Percentiles rank a stretch among this genome's conserved stretches.
Conservation (phyloP, 2,888 invertebrate genomes). For the Ophioninae sp. region DNA sequence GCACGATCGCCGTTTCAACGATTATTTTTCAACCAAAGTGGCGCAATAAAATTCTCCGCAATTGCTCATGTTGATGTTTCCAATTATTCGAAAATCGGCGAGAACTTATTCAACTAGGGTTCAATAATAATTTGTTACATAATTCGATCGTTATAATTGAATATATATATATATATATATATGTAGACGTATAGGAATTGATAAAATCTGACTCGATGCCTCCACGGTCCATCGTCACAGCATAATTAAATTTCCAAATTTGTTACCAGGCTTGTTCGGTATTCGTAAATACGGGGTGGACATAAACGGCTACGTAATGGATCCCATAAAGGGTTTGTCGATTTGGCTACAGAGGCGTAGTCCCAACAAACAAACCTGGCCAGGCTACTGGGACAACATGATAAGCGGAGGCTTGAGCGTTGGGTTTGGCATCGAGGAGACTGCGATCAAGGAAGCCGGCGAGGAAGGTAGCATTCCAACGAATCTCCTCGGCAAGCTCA, state of each 20-base stretch:
- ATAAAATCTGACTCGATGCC: too few species aligned
- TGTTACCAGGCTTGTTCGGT: conserved; percentile 88
- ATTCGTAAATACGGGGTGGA: conserved; percentile 97
- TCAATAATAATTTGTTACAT: too few species aligned
- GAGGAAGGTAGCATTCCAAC: conserved; percentile 96
- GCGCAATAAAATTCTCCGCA: too few species aligned
- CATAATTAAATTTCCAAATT: conserved; percentile 2
- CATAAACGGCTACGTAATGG: conserved; percentile 95
- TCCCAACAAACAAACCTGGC: conserved; percentile 96
- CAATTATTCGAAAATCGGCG: too few species aligned
- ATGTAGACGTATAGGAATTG: too few species aligned
- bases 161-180: too few species aligned
- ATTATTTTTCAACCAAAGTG: too few species aligned
- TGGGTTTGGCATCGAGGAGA: conserved; percentile 93
- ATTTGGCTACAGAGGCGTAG: conserved; percentile 97
- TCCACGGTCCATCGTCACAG: not conserved
- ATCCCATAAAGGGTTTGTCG: conserved; percentile 92
- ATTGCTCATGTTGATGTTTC: too few species aligned
- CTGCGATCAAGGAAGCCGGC: conserved; percentile 95
- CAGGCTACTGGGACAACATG: conserved; percentile 97
- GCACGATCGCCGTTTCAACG: too few species aligned
- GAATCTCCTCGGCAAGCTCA: conserved; percentile 88
- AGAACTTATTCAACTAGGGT: too few species aligned
- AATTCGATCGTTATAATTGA: too few species aligned
- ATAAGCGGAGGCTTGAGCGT: conserved; percentile 96